Conservation (phyloP, 1,140 invertebrate genomes). For the Drosophila insularis region DNA sequence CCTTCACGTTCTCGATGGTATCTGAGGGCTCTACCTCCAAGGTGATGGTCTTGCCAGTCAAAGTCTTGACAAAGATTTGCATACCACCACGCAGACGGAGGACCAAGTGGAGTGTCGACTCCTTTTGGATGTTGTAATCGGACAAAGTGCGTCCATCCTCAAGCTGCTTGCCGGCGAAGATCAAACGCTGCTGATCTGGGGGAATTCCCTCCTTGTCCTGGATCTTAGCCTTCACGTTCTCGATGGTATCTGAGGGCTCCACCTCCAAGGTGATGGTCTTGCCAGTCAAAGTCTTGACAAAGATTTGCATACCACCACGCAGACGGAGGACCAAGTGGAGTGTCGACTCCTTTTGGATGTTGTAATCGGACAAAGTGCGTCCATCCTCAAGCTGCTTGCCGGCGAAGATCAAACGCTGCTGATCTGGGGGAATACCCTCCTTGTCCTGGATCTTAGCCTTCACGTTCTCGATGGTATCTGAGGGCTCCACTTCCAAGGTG, state of each 20-base stretch:
- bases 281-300: slow-evolving; percentile 90
- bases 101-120: slow-evolving; percentile 91
- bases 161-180: slow-evolving; percentile 42
- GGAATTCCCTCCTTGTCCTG: slow-evolving; percentile 85
- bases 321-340: slow-evolving; percentile 88
- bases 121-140: slow-evolving; percentile 88
- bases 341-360: slow-evolving; percentile 92
- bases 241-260: slow-evolving; percentile 37
- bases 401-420: slow-evolving; percentile 89
- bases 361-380: slow-evolving; percentile 90
- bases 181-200: slow-evolving; percentile 49
- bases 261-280: slow-evolving; percentile 82
- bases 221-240: slow-evolving; percentile 84
- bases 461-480: slow-evolving; percentile 91
- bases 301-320: slow-evolving; percentile 42
- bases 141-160: slow-evolving; percentile 42
- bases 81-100: slow-evolving; percentile 88
- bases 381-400: slow-evolving; percentile 93
- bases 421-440: slow-evolving; percentile 88
- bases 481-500: slow-evolving; percentile 90
- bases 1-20: slow-evolving; percentile 92
- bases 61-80: slow-evolving; percentile 91
- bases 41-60: slow-evolving; percentile 93
- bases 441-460: slow-evolving; percentile 91
- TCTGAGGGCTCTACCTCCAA: slow-evolving; percentile 91